Evolutionary conservation across 2,113 vertebrate genomes (phyloP).

Genomic region (Dicerorhinus sumatrensis): DNA sequence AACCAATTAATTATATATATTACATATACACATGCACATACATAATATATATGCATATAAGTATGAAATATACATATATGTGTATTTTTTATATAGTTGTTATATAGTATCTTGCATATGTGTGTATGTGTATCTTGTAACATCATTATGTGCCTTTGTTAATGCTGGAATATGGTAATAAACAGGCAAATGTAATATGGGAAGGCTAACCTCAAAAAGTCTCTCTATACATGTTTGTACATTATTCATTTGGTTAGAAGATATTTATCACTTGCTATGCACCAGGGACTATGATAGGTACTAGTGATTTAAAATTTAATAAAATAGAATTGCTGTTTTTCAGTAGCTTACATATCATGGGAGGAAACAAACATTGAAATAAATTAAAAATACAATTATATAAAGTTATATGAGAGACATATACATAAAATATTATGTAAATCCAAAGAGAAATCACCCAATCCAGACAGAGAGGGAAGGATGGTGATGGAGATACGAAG

Average conservation of each 20-base stretch:
- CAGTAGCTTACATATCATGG: background rate
- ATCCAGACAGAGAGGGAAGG: background rate
- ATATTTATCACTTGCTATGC: constrained; percentile 10
- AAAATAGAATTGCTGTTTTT: constrained; percentile 26
- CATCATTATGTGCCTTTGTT: background rate
- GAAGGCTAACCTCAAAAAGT: background rate
- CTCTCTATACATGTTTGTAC: constrained; percentile 10
- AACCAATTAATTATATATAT: background rate
- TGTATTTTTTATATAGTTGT: background rate
- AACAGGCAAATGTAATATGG: background rate
- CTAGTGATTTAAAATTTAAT: constrained; percentile 64
- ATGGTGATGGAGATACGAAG: background rate
- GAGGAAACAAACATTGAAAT: constrained; percentile 23
- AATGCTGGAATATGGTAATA: background rate
- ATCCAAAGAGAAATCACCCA: background rate
- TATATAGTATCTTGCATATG: background rate
- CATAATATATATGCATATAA: background rate
- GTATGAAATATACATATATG: background rate
- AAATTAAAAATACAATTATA: constrained; percentile 54
- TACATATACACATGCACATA: background rate
- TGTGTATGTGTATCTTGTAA: background rate
- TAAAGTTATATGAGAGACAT: background rate
- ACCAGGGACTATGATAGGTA: background rate
- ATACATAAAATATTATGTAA: background rate
- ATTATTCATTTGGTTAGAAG: constrained; percentile 30